Evolutionary conservation across 2,888 invertebrate genomes (phyloP).

Genomic region (Acleris laterana): DNA sequence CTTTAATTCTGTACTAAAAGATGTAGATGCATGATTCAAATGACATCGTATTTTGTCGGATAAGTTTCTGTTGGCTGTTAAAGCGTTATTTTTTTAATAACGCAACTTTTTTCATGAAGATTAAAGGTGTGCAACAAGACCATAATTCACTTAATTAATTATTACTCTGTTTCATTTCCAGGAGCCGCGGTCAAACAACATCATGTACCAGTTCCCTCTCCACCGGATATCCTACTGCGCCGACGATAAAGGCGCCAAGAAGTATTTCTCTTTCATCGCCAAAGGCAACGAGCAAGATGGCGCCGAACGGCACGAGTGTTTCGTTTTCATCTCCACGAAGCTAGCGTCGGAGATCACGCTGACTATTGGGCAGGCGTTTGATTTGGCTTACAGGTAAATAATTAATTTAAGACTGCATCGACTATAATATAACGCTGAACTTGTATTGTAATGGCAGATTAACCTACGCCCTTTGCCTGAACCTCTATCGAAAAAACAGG

Average conservation of each 20-base stretch:
- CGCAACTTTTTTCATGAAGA: no score
- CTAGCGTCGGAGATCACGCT: slow-evolving; percentile 98
- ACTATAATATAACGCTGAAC: no score
- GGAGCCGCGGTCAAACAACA: slow-evolving; percentile 90
- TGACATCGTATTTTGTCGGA: no score
- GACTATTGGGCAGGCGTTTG: slow-evolving; percentile 99
- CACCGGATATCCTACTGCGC: slow-evolving; percentile 99
- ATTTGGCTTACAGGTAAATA: slow-evolving; percentile 93
- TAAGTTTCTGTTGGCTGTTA: no score
- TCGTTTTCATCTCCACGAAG: slow-evolving; percentile 98
- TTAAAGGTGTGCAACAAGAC: no score
- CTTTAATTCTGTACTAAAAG: no score
- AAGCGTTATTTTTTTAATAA: no score
- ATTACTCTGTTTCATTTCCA: slow-evolving; percentile 56
- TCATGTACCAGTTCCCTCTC: slow-evolving; percentile 97
- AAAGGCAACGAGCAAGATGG: slow-evolving; percentile 85
- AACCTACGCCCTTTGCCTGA: no score
- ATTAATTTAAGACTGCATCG: slow-evolving; percentile 5
- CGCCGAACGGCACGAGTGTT: slow-evolving; percentile 94
- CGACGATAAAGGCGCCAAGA: slow-evolving; percentile 98
- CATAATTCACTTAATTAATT: no score
- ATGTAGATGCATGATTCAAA: no score
- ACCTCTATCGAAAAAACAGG: no score
- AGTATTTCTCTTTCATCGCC: slow-evolving; percentile 97
- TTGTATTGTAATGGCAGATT: no score